Evolutionary conservation across 2,797 vertebrate species (phyloP), one percentile per base, ranked within the genome.

Genomic region (Thaleichthys pacificus): DNA sequence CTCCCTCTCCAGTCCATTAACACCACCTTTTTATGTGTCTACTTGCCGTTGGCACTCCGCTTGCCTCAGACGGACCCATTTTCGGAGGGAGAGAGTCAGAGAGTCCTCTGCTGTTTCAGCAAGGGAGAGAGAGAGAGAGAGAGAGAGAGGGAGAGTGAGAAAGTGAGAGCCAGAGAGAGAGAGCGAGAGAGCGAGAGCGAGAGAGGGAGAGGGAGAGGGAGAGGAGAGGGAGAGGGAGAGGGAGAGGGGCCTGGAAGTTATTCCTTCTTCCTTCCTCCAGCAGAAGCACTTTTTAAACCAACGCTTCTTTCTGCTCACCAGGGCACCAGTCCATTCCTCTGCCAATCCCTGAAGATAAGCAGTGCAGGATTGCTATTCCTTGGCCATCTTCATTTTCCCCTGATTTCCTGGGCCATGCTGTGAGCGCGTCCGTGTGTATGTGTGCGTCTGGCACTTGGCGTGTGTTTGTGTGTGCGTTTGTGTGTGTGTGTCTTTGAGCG

Each of bases 21-120:
- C 78, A 86, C 83, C 78, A 75, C 63, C 65, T 80, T 87, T 91
- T 90, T 88, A 88, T 88, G 85, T 88, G 87, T 89, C 87, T 84
- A 84, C 90, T 90, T 90, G 83, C 81, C 66, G 70, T 80, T 61
- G 78, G 78, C 82, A 77, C 83, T 88, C 76, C 5, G 61, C 77
- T 85, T 80, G 80, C 80, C 80, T 86, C 66, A 24, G 35, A 22
- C 5, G 22, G 58, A 38, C 30, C 65, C 17, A 26, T 12, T 2
- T 65, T 51, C 22, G 14, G 26, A 56, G 66, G 17, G 49, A 19
- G 61, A 7, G 61, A 5, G 17, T 12, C 6, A 14, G 26, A 17
- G 24, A 30, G 11, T 24, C 4, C 14, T 22, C 24, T 66, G 42
- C n/a, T 66, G 21, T 32, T 57, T 21, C 56, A 26, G 24, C 7